Evolutionary conservation across 1,140 invertebrate species (phyloP).

Genomic region (Thaumatotibia leucotreta): DNA sequence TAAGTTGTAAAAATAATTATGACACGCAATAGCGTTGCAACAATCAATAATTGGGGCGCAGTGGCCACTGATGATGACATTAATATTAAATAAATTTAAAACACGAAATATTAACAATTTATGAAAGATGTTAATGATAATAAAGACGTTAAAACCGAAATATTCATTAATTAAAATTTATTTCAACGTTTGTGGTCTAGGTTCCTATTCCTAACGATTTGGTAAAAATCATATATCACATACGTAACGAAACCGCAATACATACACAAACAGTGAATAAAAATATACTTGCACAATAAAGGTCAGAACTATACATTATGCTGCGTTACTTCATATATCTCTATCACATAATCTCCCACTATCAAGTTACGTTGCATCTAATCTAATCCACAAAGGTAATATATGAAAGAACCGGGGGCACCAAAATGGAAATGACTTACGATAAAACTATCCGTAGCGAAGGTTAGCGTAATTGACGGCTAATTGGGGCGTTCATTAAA

Average conservation of each 20-base stretch:
- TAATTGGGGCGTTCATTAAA: conserved; percentile 5
- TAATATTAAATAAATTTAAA: background rate
- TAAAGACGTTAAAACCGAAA: no score
- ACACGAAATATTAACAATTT: background rate
- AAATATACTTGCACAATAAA: background rate
- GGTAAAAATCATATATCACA: background rate
- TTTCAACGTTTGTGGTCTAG: no score
- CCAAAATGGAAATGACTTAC: background rate
- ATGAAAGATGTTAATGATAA: no score
- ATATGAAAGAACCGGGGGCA: no score
- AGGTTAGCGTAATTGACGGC: background rate
- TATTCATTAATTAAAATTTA: no score
- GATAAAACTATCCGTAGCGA: conserved; percentile 5
- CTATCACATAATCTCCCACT: background rate
- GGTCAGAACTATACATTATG: background rate
- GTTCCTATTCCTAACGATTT: background rate
- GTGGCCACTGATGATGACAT: background rate
- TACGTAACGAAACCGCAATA: background rate
- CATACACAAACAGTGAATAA: background rate
- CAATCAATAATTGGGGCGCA: background rate
- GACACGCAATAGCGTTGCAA: background rate
- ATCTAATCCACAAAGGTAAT: background rate
- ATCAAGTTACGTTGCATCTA: background rate
- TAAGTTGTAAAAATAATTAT: no score
- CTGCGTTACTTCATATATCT: background rate